Percentiles rank a stretch among this genome's conserved stretches.
phyloP scores from a whole-genome alignment of 2,888 invertebrate species.

The Mamestra brassicae region DNA sequence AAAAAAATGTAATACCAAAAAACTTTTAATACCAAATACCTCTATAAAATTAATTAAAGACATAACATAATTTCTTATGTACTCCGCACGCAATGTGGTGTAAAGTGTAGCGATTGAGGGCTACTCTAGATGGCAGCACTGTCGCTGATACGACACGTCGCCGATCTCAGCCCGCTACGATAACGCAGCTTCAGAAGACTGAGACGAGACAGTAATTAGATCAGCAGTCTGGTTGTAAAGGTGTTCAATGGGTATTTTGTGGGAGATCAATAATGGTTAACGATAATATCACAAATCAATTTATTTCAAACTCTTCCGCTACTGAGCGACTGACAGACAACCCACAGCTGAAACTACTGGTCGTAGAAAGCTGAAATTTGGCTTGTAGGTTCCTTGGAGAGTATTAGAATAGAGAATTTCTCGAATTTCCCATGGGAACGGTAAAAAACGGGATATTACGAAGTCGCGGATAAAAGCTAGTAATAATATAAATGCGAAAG shows the following conservation, averaged over 20 bases:
- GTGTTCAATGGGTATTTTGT: constrained; percentile 1
- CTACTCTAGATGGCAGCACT: constrained; percentile 45
- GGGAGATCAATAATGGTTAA: not conserved
- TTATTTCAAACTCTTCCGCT: too few relatives aligned
- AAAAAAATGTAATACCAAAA: too few relatives aligned
- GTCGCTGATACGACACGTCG: constrained; percentile 57
- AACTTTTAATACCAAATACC: too few relatives aligned
- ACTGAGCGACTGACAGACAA: too few relatives aligned
- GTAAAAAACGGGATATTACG: too few relatives aligned
- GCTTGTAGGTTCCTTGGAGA: too few relatives aligned
- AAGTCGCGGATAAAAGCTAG: too few relatives aligned
- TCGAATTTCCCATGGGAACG: too few relatives aligned
- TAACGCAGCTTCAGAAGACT: constrained; percentile 9
- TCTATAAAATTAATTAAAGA: not conserved
- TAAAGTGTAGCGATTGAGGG: constrained; percentile 32
- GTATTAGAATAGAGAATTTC: too few relatives aligned
- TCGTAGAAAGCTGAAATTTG: too few relatives aligned
- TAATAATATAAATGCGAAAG: too few relatives aligned
- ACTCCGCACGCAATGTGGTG: constrained; percentile 1
- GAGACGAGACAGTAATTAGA: constrained; percentile 11
- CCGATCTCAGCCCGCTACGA: constrained; percentile 25
- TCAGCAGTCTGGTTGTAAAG: constrained; percentile 11
- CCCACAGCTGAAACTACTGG: too few relatives aligned
- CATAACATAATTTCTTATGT: constrained; percentile 1
- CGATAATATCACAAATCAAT: not conserved